Conservation (phyloP, 2,797 vertebrate species). For the Sebastes diaconus region DNA sequence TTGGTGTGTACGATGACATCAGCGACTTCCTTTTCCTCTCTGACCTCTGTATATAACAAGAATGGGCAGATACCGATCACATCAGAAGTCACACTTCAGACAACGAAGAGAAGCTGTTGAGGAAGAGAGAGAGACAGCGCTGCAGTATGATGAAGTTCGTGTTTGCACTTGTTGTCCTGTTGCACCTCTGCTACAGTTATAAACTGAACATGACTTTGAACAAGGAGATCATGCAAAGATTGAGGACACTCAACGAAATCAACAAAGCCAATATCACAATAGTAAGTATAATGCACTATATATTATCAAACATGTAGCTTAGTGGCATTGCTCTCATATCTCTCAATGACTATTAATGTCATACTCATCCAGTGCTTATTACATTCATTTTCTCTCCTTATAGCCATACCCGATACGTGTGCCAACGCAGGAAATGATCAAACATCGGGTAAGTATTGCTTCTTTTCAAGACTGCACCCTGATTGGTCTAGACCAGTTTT, state of each 20-base stretch:
- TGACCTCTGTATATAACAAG: constrained; percentile 35
- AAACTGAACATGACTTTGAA: accelerated
- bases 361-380: not conserved
- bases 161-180: constrained; percentile 37
- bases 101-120: not conserved
- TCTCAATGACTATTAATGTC: not conserved
- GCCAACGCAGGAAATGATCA: accelerated
- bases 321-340: not conserved
- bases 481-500: not conserved
- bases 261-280: accelerated
- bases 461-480: not conserved
- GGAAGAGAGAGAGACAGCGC: not conserved
- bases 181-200: constrained; percentile 21
- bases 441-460: constrained; percentile 25
- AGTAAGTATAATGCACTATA: constrained; percentile 57
- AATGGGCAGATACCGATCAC: constrained; percentile 23
- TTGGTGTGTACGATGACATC: constrained; percentile 22
- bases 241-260: accelerated
- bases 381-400: not conserved
- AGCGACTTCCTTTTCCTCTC: constrained; percentile 18
- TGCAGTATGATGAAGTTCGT: constrained; percentile 51
- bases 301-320: not conserved
- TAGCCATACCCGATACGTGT: accelerated
- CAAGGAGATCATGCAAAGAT: accelerated
- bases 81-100: constrained; percentile 4